These are phyloP conservation scores for Indicator indicator DNA, from an alignment of 2,113 vertebrate species.

Conservation along the genomic window DNA sequence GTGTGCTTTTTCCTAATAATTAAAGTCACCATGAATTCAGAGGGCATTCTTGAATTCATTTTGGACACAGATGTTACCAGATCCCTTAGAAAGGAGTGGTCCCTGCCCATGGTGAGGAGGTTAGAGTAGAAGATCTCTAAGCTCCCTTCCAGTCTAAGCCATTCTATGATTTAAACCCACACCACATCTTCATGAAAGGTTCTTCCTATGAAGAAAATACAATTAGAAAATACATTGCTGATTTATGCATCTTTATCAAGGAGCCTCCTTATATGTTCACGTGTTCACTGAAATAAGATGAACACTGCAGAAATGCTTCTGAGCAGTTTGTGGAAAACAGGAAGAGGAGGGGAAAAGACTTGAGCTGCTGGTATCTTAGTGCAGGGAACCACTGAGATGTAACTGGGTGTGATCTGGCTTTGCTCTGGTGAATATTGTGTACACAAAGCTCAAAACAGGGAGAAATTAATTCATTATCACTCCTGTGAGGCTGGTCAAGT, in stretches of 20 bases:
- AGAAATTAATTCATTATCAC: fast-evolving
- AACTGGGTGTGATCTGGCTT: neutral
- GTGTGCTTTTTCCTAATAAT: neutral
- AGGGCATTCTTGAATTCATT: neutral
- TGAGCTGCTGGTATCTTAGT: fast-evolving
- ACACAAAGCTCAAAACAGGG: fast-evolving
- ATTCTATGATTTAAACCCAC: no score
- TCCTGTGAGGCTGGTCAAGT: fast-evolving
- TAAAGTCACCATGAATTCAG: neutral
- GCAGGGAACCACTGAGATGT: neutral
- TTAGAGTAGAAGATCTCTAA: no score
- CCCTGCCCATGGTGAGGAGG: no score
- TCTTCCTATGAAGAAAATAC: neutral
- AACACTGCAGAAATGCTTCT: fast-evolving
- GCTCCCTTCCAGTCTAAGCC: no score
- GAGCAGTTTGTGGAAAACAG: neutral
- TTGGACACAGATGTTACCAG: neutral
- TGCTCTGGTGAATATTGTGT: neutral
- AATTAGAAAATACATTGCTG: neutral
- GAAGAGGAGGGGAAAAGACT: neutral
- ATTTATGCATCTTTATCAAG: neutral
- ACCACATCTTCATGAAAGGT: neutral
- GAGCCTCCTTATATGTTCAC: neutral
- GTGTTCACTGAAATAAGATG: neutral
- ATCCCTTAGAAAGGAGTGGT: neutral